Base-by-base conservation (phyloP, 2,888 invertebrate genomes). In the Pyrgus malvae region DNA sequence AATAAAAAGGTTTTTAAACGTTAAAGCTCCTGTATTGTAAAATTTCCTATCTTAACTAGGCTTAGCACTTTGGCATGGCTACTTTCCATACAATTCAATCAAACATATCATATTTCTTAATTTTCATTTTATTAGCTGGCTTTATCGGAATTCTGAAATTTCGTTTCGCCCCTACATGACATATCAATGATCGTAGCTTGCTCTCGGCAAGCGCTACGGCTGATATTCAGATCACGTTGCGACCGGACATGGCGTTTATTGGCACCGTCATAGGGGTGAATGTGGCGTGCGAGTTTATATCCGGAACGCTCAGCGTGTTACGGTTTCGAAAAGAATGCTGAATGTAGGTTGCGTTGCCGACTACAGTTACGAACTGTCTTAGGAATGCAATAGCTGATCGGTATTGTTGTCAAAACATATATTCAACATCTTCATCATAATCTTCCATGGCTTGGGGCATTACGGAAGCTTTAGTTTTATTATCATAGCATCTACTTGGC, bases 301-400 rank as follows among this genome's bases (percentile, higher is more conserved):
- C 87, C 88, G 88, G 88, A 84, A 83, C 86, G 85, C 81, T 82
- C 82, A 83, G 83, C 80, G 81, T 88, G 87, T 85, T 89, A 90
- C 90, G 85, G 88, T 88, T 90, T 87, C 83, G 83, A 83, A 88
- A 90, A 90, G 89, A 90, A 90, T 90, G 87, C 84, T 74, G 84
- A 87, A 89, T 89, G 88, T 88, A 85, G 89, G 89, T 88, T 89
- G 85, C 81, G 80, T 76, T 80, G 79, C 78, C 73, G 83, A 85
- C 84, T 82, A 85, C 87, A 83, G 89, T 87, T 85, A 84, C 80
- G 68, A 80, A 70, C 80, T 78, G 77, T 83, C 77, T 78, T 71
- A 76, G 80, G 81, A 80, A 82, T 80, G 84, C 78, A 80, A 65
- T 64, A 55, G 50, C 35, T 60, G 77, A 83, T 81, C 72, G 68